Percentiles rank a stretch among this genome's conserved stretches.
Evolutionary conservation across 2,888 invertebrate genomes (phyloP).

Genomic region (Pseudococcus viburni): DNA sequence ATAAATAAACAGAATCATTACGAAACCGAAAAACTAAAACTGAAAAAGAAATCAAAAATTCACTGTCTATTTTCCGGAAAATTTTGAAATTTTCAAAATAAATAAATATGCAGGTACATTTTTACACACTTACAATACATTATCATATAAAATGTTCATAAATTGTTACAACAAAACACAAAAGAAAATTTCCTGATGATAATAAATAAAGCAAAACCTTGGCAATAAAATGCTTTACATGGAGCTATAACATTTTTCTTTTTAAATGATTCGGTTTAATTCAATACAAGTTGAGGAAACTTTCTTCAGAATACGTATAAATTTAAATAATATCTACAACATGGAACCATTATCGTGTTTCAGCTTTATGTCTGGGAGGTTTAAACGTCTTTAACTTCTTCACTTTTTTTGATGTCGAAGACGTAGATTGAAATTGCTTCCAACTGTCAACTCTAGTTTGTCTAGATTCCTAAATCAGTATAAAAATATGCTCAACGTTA

Average conservation of each 20-base stretch:
- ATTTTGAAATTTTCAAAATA: not conserved
- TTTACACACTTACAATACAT: not conserved
- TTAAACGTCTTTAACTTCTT: slow-evolving; percentile 87
- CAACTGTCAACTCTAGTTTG: slow-evolving; percentile 93
- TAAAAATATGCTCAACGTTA: slow-evolving; percentile 23
- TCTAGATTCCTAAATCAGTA: slow-evolving; percentile 80
- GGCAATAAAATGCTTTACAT: not conserved
- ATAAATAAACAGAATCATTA: not conserved
- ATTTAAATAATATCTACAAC: not conserved
- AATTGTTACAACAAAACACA: not conserved
- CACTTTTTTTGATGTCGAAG: slow-evolving; percentile 78
- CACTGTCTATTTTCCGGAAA: not conserved
- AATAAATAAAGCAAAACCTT: not conserved
- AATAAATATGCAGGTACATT: not conserved
- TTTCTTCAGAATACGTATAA: not conserved
- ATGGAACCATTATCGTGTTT: slow-evolving; percentile 77
- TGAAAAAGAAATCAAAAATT: not conserved
- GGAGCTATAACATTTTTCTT: not conserved
- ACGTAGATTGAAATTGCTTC: slow-evolving; percentile 88
- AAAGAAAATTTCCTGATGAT: not conserved
- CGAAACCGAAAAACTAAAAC: not conserved
- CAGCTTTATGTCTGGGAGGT: slow-evolving; percentile 94
- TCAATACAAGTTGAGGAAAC: not conserved
- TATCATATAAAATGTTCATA: not conserved
- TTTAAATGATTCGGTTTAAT: not conserved